These are phyloP conservation scores for Mobula hypostoma DNA, from an alignment of 2,113 vertebrate genomes.

Conservation along the genomic window DNA sequence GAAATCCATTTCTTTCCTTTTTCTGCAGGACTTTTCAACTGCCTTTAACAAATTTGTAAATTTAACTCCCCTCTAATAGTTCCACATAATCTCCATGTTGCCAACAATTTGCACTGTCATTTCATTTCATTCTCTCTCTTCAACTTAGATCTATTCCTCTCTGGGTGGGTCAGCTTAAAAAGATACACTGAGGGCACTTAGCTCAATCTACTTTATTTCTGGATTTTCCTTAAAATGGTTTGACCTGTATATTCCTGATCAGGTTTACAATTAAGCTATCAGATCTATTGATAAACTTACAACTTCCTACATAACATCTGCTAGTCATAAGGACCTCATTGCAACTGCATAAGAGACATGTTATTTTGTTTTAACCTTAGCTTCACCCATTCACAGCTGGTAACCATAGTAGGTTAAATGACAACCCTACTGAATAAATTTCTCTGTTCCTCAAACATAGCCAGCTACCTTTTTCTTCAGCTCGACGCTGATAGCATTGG, in stretches of 20 bases:
- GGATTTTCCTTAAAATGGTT: neutral
- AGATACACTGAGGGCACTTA: neutral
- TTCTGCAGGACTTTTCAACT: neutral
- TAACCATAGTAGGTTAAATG: neutral
- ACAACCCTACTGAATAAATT: neutral
- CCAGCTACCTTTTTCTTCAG: conserved; percentile 86
- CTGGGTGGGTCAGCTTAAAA: neutral
- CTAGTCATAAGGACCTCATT: neutral
- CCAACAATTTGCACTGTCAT: neutral
- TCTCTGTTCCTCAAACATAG: neutral
- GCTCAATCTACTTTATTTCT: neutral
- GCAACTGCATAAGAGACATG: neutral
- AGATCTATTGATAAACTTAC: neutral
- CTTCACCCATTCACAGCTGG: neutral
- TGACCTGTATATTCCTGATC: neutral
- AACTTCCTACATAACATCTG: neutral
- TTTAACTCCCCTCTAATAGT: neutral
- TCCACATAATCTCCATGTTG: neutral
- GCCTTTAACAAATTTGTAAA: neutral
- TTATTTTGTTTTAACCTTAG: neutral
- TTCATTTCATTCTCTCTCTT: neutral
- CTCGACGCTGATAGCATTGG: conserved; percentile 94
- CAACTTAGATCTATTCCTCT: neutral
- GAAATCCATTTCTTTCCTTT: neutral
- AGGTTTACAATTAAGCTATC: neutral